phyloP scores from a whole-genome alignment of 2,888 invertebrate species.

The Aradus depressus region DNA sequence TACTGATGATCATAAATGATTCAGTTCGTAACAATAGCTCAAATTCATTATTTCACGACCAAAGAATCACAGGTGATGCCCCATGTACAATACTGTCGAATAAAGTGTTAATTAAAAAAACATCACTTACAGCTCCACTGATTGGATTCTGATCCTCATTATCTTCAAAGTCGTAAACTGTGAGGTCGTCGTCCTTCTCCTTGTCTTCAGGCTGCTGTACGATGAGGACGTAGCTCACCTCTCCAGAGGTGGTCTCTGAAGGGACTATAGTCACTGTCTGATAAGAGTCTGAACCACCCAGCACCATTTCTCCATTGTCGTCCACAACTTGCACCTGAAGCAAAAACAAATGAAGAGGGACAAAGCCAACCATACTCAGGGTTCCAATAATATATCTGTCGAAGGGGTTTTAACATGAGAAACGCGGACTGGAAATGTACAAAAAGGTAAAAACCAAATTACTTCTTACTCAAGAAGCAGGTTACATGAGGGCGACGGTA shows the following conservation, averaged over 20 bases:
- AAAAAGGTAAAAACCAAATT: too few relatives aligned
- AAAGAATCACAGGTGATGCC: too few relatives aligned
- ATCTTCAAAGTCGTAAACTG: slow-evolving; percentile 65
- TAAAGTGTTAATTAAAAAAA: neutral
- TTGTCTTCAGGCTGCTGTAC: slow-evolving; percentile 60
- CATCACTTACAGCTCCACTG: slow-evolving; percentile 32
- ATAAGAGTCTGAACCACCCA: slow-evolving; percentile 47
- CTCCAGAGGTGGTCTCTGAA: slow-evolving; percentile 60
- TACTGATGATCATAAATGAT: too few relatives aligned
- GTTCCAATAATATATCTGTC: neutral
- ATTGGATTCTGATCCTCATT: slow-evolving; percentile 46
- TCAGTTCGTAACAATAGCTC: too few relatives aligned
- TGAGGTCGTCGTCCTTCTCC: slow-evolving; percentile 40
- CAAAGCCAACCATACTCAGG: too few relatives aligned
- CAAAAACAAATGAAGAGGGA: neutral
- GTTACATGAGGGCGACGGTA: too few relatives aligned
- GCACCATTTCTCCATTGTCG: slow-evolving; percentile 26
- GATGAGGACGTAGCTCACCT: slow-evolving; percentile 79
- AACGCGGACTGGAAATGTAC: neutral
- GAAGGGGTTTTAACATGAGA: neutral
- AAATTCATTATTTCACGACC: too few relatives aligned
- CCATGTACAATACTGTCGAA: neutral
- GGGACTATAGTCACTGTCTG: slow-evolving; percentile 79
- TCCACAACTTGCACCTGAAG: slow-evolving; percentile 22
- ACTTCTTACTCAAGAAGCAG: too few relatives aligned